Evolutionary conservation across 2,797 vertebrate species (phyloP).

Genomic region (Pagetopsis macropterus): DNA sequence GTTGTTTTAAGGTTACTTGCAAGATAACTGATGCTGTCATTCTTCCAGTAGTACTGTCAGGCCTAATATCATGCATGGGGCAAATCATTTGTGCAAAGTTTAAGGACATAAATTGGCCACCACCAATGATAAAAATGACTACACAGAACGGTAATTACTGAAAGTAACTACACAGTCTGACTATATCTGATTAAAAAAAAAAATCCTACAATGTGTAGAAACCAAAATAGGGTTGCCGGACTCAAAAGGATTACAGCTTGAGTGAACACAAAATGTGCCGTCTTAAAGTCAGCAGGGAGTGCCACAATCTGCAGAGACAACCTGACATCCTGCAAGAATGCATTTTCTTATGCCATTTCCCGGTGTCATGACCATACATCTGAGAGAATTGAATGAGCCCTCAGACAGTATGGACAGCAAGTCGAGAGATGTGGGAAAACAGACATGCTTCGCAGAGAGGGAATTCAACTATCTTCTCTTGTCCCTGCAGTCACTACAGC

Average conservation of each 20-base stretch:
- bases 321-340: constrained; percentile 29
- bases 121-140: constrained; percentile 5
- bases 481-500: constrained; percentile 50
- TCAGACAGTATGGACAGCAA: constrained; percentile 41
- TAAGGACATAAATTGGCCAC: not conserved
- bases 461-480: constrained; percentile 59
- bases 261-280: not conserved
- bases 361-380: constrained; percentile 49
- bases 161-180: too few species aligned
- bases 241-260: not conserved
- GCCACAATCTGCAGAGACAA: constrained; percentile 24
- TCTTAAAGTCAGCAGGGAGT: constrained; percentile 16
- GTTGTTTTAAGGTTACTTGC: constrained; percentile 16
- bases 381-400: constrained; percentile 45
- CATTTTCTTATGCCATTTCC: constrained; percentile 34
- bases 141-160: constrained; percentile 3
- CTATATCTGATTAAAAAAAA: accelerated
- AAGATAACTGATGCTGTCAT: constrained; percentile 15
- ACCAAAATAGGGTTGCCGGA: not conserved
- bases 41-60: constrained; percentile 14
- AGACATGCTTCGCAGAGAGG: constrained; percentile 60
- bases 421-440: constrained; percentile 48
- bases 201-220: not conserved
- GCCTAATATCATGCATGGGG: constrained; percentile 22
- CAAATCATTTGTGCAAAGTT: constrained; percentile 7